phyloP scores from a whole-genome alignment of 2,113 vertebrate species.

The Corythoichthys intestinalis region DNA sequence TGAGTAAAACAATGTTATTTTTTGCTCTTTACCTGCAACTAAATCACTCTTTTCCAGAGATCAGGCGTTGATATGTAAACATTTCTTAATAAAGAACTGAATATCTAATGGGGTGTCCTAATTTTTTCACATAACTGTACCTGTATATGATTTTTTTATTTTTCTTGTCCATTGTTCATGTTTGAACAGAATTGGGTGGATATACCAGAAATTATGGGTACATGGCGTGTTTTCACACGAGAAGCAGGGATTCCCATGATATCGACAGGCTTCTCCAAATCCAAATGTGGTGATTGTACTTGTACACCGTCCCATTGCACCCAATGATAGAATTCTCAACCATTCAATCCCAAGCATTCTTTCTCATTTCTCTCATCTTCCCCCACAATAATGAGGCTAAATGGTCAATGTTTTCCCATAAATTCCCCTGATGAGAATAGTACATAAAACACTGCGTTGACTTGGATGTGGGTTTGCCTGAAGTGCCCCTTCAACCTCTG shows the following conservation, averaged over 20 bases:
- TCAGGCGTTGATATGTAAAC: too few species aligned
- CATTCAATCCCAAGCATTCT: slow-evolving; percentile 23
- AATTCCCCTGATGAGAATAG: slow-evolving; percentile 51
- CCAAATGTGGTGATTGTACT: slow-evolving; percentile 51
- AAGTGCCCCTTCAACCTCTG: slow-evolving; percentile 63
- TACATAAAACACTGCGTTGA: slow-evolving; percentile 47
- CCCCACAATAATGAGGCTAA: slow-evolving; percentile 52
- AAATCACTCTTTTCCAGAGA: too few species aligned
- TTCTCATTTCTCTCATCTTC: slow-evolving; percentile 29
- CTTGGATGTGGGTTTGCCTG: slow-evolving; percentile 69
- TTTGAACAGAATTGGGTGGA: neutral
- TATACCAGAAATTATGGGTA: slow-evolving; percentile 44
- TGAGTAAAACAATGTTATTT: too few species aligned
- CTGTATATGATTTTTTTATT: neutral
- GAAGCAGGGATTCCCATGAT: slow-evolving; percentile 46
- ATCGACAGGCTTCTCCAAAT: slow-evolving; percentile 53
- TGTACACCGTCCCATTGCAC: slow-evolving; percentile 31
- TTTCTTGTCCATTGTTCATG: neutral
- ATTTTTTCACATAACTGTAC: too few species aligned
- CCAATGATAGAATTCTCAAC: slow-evolving; percentile 37
- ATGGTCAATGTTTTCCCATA: slow-evolving; percentile 63
- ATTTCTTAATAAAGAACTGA: too few species aligned
- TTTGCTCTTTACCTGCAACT: too few species aligned
- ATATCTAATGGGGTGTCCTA: too few species aligned
- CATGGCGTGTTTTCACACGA: slow-evolving; percentile 43